These are phyloP conservation scores for Toxotes chatareus DNA, from an alignment of 2,113 vertebrate genomes.

Conservation along the genomic window DNA sequence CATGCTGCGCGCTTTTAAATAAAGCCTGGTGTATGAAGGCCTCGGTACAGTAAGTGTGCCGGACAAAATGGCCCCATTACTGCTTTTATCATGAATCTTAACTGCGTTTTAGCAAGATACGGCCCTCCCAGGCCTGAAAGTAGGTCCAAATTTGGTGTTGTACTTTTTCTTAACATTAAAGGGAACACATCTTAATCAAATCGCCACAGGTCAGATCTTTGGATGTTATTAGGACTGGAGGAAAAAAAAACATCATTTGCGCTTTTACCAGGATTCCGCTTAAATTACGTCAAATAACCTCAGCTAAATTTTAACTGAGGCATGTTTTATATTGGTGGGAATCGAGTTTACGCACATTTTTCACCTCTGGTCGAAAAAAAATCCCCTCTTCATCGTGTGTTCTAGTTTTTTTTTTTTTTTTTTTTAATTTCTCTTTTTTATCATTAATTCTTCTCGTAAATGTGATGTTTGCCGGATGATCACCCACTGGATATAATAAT, in stretches of 20 bases:
- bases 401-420: not conserved
- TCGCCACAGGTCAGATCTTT: not conserved
- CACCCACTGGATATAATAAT: not conserved
- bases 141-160: not conserved
- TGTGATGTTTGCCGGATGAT: not conserved
- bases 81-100: not conserved
- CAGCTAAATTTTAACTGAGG: no score
- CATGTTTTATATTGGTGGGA: not conserved
- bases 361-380: not conserved
- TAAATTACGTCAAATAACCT: not conserved
- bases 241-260: not conserved
- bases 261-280: not conserved
- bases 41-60: slow-evolving; percentile 33
- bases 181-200: not conserved
- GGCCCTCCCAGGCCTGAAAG: not conserved
- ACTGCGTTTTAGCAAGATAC: not conserved
- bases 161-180: not conserved
- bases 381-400: not conserved
- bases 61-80: slow-evolving; percentile 69
- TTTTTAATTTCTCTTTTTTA: not conserved
- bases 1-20: slow-evolving; percentile 35
- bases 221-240: not conserved
- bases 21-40: slow-evolving; percentile 22
- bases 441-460: not conserved
- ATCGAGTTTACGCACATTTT: not conserved